A percentile compares a stretch with the other conserved stretches of the same genome.
Conservation (phyloP, 2,113 vertebrate species). For the Phrynosoma blainvillii region DNA sequence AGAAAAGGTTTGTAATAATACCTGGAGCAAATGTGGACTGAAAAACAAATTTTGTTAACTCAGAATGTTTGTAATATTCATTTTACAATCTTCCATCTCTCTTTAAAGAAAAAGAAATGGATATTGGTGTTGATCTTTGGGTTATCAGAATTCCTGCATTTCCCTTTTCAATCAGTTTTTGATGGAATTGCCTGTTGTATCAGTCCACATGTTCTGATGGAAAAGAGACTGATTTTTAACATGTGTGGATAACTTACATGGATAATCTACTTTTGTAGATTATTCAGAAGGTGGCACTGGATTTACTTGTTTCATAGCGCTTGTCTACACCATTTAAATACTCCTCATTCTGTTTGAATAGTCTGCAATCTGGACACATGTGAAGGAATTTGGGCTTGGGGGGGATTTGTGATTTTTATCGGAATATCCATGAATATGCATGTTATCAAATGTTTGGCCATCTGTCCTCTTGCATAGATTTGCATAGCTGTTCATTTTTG, state of each 20-base stretch:
- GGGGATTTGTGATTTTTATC: too few species aligned
- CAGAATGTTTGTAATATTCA: constrained; percentile 5
- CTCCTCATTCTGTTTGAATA: too few species aligned
- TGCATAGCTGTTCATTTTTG: too few species aligned
- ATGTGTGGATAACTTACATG: too few species aligned
- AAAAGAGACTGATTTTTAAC: background rate
- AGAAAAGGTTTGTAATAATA: constrained; percentile 55
- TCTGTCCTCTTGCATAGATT: too few species aligned
- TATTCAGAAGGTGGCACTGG: background rate
- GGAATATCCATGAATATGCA: too few species aligned
- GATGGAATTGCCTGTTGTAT: constrained; percentile 7
- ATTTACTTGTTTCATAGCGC: background rate
- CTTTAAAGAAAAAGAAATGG: background rate
- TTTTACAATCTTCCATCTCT: background rate
- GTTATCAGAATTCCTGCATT: constrained; percentile 17
- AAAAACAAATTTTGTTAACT: background rate
- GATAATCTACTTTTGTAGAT: background rate
- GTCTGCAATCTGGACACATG: too few species aligned
- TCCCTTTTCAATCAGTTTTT: constrained; percentile 40
- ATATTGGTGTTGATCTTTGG: constrained; percentile 30
- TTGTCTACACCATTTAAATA: too few species aligned
- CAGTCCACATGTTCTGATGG: background rate
- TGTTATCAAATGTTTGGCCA: too few species aligned
- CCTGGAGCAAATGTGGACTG: background rate
- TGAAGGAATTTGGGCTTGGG: too few species aligned